These are phyloP conservation scores for Polydrusus cervinus DNA, from an alignment of 2,888 invertebrate genomes.

Conservation along the genomic window DNA sequence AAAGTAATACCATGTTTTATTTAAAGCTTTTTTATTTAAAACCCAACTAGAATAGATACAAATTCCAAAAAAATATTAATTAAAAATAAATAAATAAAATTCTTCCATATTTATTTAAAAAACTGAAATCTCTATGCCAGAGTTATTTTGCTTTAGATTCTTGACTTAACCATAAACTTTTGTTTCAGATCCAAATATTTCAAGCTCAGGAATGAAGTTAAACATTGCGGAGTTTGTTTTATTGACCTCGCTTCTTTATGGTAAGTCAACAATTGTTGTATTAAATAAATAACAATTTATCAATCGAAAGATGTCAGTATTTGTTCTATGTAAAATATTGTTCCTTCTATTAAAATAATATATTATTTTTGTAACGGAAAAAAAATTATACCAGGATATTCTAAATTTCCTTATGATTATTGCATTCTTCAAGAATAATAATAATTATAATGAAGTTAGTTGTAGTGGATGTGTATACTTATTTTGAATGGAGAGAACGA, in stretches of 20 bases:
- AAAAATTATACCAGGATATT: too few relatives aligned
- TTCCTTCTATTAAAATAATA: not conserved
- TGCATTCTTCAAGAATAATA: too few relatives aligned
- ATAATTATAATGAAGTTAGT: too few relatives aligned
- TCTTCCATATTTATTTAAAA: too few relatives aligned
- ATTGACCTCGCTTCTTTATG: not conserved
- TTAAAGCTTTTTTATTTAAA: too few relatives aligned
- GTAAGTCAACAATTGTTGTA: not conserved
- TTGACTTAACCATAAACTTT: not conserved
- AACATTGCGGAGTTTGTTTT: not conserved
- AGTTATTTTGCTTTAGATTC: not conserved
- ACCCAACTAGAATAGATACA: too few relatives aligned
- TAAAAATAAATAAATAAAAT: too few relatives aligned
- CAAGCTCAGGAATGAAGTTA: constrained; percentile 2
- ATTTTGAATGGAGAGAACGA: too few relatives aligned
- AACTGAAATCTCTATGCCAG: not conserved
- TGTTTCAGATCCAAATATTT: constrained; percentile 17
- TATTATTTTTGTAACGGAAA: not conserved
- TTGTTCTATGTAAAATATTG: not conserved
- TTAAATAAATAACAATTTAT: constrained; percentile 3
- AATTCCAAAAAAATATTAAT: too few relatives aligned
- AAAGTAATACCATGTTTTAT: too few relatives aligned
- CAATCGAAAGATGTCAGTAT: not conserved
- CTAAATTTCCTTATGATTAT: too few relatives aligned
- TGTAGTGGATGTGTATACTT: too few relatives aligned